A percentile compares a stretch with the other conserved stretches of the same genome.
Conservation (phyloP, 1,140 invertebrate species). For the Psilanteris sp. region DNA sequence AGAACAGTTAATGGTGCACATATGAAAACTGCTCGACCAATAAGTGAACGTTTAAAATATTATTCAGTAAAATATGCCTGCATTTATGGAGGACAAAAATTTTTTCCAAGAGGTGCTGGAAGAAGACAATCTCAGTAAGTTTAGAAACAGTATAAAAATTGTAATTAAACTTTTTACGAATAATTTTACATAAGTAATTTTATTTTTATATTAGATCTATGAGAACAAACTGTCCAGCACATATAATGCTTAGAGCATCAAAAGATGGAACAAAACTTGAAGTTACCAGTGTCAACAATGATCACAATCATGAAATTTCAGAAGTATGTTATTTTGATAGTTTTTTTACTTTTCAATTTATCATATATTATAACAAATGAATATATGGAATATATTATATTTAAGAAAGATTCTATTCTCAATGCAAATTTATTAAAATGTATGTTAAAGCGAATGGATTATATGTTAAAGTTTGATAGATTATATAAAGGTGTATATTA, state of each 20-base stretch:
- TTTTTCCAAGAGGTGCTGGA: conserved; percentile 75
- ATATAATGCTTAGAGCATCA: conserved; percentile 78
- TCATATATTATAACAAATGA: no score
- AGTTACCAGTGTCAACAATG: conserved; percentile 79
- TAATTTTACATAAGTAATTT: no score
- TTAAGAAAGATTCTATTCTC: no score
- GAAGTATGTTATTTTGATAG: conserved; percentile 60
- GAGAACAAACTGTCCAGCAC: conserved; percentile 78
- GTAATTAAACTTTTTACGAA: no score
- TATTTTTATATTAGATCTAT: conserved; percentile 70
- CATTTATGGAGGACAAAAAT: conserved; percentile 78
- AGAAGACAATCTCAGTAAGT: conserved; percentile 75
- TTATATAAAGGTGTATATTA: no score
- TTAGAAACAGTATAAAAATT: no score
- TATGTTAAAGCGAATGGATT: no score
- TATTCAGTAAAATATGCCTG: conserved; percentile 79
- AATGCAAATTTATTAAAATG: no score
- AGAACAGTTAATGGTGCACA: conserved; percentile 78
- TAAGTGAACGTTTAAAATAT: conserved; percentile 76
- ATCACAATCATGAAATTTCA: conserved; percentile 79
- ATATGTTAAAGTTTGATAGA: no score
- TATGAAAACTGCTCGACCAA: conserved; percentile 78
- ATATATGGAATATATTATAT: no score
- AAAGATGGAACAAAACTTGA: conserved; percentile 78
- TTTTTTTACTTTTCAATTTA: no score